Conservation (phyloP, 2,797 vertebrate species). For the Lophius americanus region DNA sequence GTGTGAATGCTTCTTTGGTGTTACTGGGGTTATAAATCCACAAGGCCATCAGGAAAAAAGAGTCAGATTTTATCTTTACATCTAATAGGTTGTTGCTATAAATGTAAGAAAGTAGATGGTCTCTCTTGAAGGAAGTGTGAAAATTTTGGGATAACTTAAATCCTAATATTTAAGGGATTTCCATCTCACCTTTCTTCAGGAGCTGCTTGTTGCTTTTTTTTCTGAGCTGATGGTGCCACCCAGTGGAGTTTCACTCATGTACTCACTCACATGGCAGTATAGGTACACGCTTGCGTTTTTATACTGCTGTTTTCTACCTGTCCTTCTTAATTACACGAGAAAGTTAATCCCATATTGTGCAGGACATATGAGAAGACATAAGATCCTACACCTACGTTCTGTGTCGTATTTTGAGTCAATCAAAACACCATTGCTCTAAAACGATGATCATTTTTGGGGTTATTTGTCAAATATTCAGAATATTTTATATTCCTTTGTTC, state of each 20-base stretch:
- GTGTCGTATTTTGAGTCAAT: no score
- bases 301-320: no score
- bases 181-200: conserved; percentile 6
- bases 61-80: not conserved
- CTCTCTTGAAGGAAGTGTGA: no score
- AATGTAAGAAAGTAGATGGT: not conserved
- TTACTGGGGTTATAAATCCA: not conserved
- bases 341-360: not conserved
- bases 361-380: no score
- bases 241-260: conserved; percentile 31
- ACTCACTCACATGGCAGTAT: conserved; percentile 18
- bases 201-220: not conserved
- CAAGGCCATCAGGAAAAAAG: not conserved
- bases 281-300: no score
- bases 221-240: conserved; percentile 52
- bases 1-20: not conserved
- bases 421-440: no score
- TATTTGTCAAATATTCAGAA: not conserved
- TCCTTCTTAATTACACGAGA: not conserved
- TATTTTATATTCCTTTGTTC: not conserved
- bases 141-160: no score
- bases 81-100: no score
- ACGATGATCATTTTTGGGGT: not conserved
- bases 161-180: not conserved
- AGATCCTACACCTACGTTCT: no score